Evolutionary conservation across 2,797 vertebrate genomes (phyloP).

Genomic region (Tragelaphus oryx): DNA sequence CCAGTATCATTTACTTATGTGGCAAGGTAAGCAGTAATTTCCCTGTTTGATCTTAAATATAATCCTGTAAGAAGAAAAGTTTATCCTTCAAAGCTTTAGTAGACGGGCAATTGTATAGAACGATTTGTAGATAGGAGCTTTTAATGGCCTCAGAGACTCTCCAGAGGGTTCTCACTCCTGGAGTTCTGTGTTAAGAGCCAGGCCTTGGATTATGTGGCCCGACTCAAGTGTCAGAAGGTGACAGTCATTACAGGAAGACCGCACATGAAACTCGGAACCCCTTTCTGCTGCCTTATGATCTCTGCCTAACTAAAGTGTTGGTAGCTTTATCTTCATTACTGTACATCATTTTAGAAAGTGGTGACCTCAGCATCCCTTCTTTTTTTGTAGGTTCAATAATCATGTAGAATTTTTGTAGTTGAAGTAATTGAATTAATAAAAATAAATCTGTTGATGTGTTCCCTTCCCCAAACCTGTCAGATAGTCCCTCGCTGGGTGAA

Average conservation of each 20-base stretch:
- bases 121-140: neutral
- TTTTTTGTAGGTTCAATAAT: neutral
- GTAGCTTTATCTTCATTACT: neutral
- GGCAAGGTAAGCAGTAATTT: conserved; percentile 87
- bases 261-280: neutral
- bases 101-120: neutral
- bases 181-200: neutral
- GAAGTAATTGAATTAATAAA: neutral
- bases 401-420: neutral
- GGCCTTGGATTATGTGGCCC: neutral
- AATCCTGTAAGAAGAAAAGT: neutral
- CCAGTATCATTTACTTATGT: conserved; percentile 94
- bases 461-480: neutral
- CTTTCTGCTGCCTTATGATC: neutral
- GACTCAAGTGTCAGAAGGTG: neutral
- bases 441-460: neutral
- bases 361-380: neutral
- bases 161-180: neutral
- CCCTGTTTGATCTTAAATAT: neutral
- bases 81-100: neutral
- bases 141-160: neutral
- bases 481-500: neutral
- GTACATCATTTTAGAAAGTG: neutral
- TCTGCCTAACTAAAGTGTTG: neutral
- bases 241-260: neutral